Evolutionary conservation across 1,140 invertebrate species (phyloP).

Genomic region (Sminthurinus signatus): DNA sequence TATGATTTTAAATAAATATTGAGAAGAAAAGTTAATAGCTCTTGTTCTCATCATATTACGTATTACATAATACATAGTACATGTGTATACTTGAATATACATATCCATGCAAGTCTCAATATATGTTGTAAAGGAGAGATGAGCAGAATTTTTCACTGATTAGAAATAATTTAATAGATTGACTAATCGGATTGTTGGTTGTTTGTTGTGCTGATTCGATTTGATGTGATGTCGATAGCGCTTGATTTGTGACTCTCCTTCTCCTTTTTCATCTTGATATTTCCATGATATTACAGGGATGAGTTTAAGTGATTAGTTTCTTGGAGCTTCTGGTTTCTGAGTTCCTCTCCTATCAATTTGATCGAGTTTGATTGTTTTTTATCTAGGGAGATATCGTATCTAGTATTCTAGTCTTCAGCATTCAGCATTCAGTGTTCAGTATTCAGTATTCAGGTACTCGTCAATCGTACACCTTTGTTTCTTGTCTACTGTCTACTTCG

Average conservation of each 20-base stretch:
- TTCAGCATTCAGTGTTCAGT: too few species aligned
- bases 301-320: background rate
- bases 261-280: background rate
- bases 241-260: constrained; percentile 6
- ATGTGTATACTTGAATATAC: too few species aligned
- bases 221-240: constrained; percentile 2
- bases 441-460: too few species aligned
- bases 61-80: background rate
- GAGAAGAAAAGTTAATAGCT: constrained; percentile 2
- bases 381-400: background rate
- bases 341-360: background rate
- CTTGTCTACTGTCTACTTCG: too few species aligned
- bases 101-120: too few species aligned
- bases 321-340: background rate
- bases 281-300: background rate
- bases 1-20: constrained; percentile 5
- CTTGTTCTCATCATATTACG: background rate
- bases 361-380: constrained; percentile 4
- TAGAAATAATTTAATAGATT: constrained; percentile 14
- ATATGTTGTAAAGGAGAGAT: too few species aligned
- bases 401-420: too few species aligned
- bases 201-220: constrained; percentile 12
- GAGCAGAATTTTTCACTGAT: constrained; percentile 2
- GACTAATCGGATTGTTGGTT: constrained; percentile 10
- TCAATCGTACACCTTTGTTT: too few species aligned